These are phyloP conservation scores for Hemibagrus wyckioides DNA, from an alignment of 2,113 vertebrate species.

Conservation along the genomic window DNA sequence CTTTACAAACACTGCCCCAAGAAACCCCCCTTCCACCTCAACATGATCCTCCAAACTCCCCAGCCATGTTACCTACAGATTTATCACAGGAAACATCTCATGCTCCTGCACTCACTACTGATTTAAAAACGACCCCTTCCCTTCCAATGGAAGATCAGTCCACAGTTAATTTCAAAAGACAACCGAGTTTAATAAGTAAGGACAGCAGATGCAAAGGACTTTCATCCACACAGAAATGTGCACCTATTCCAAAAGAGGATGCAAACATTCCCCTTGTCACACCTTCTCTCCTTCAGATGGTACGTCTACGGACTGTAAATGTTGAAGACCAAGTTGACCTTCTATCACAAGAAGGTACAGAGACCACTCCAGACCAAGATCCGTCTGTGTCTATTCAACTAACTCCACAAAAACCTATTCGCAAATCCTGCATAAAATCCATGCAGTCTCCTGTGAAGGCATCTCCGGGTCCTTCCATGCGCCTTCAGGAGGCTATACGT, in stretches of 20 bases:
- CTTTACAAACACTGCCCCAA: slow-evolving; percentile 37
- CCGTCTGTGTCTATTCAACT: slow-evolving; percentile 52
- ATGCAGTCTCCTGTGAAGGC: slow-evolving; percentile 61
- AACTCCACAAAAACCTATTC: slow-evolving; percentile 88
- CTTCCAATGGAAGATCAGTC: slow-evolving; percentile 60
- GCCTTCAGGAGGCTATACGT: slow-evolving; percentile 82
- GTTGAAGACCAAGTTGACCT: slow-evolving; percentile 62
- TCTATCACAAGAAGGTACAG: slow-evolving; percentile 12
- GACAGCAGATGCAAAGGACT: slow-evolving; percentile 75
- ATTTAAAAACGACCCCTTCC: slow-evolving; percentile 39
- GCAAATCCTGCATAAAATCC: slow-evolving; percentile 82
- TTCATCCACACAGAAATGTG: slow-evolving; percentile 70
- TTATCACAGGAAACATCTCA: slow-evolving; percentile 32
- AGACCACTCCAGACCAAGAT: slow-evolving; percentile 51
- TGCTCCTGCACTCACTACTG: background rate
- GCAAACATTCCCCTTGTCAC: slow-evolving; percentile 88
- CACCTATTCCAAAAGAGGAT: slow-evolving; percentile 80
- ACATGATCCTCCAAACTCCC: slow-evolving; percentile 29
- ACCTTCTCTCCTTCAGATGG: slow-evolving; percentile 93
- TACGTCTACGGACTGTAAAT: slow-evolving; percentile 85
- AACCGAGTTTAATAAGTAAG: slow-evolving; percentile 59
- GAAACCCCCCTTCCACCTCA: slow-evolving; percentile 23
- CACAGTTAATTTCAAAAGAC: slow-evolving; percentile 67
- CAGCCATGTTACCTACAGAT: slow-evolving; percentile 13
- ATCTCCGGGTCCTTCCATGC: slow-evolving; percentile 67